phyloP scores from a whole-genome alignment of 1,140 invertebrate species.

The Drosophila ananassae region DNA sequence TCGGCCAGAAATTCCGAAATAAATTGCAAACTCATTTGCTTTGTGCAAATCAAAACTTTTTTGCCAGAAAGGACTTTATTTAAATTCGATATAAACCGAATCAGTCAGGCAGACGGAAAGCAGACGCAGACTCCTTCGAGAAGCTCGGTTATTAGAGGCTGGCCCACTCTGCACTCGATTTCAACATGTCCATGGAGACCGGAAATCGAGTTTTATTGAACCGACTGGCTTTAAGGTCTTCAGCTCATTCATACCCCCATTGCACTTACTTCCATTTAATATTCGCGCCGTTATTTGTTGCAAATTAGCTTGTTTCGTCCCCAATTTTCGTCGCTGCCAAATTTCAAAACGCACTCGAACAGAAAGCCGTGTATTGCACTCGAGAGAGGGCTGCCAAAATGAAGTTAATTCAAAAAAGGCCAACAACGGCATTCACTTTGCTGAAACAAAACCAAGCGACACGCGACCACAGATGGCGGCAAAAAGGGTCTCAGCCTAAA shows the following conservation, averaged over 20 bases:
- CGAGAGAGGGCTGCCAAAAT: slow-evolving; percentile 13
- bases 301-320: slow-evolving; percentile 10
- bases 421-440: slow-evolving; percentile 60
- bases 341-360: slow-evolving; percentile 24
- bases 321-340: slow-evolving; percentile 13
- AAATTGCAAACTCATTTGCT: slow-evolving; percentile 78
- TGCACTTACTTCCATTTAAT: neutral
- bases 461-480: slow-evolving; percentile 47
- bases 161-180: slow-evolving; percentile 40
- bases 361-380: neutral
- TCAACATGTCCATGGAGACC: slow-evolving; percentile 72
- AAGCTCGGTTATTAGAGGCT: neutral
- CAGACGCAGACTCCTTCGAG: slow-evolving; percentile 29
- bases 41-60: slow-evolving; percentile 60
- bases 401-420: slow-evolving; percentile 20
- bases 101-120: slow-evolving; percentile 48
- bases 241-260: slow-evolving; percentile 4
- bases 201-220: slow-evolving; percentile 28
- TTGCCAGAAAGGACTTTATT: slow-evolving; percentile 47
- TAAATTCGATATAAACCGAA: slow-evolving; percentile 60
- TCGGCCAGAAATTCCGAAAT: slow-evolving; percentile 34
- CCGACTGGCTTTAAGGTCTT: slow-evolving; percentile 7
- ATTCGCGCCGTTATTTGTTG: neutral
- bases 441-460: slow-evolving; percentile 29
- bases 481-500: slow-evolving; percentile 41